Base-by-base conservation (phyloP, 1,140 invertebrate species). In the Chelonus insularis region DNA sequence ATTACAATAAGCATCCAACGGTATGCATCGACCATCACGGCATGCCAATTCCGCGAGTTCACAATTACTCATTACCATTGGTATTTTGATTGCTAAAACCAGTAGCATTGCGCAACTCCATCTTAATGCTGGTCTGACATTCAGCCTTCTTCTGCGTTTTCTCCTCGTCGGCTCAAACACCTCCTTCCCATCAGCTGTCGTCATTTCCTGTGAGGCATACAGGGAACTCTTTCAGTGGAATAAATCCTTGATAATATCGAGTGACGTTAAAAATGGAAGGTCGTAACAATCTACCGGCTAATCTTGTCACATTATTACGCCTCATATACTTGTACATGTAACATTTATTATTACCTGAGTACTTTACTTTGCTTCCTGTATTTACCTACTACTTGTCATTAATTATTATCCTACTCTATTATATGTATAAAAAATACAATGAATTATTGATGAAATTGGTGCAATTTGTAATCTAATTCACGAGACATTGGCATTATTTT, bases 1-100 rank as follows among this genome's bases (percentile, higher is more conserved):
- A 76, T 95, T 92, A 77, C 93, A 95, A 75, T 90, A 95, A 59
- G 87, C 85, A 77, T 94, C 91, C 48, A 91, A 84, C n/a, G 90
- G 87, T 63, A 95, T 86, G 78, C 93, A 95, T 63, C 85, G 86
- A 52, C 88, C 89, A 68, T 88, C 89, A 43, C 87, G 86, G 78
- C 92, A 95, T 16, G 88, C 84, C 79, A 91, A 90, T 80, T 95
- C 91, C 54, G 91, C 92, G 67, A 94, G 87, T 67, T 91, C 84
- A 78, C 90, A 88, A 56, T 86, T 68, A 63, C 72, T 70, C 36
- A 62, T 64, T 37, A 63, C 58, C 29, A 41, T 51, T 43, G 64
- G 61, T 36, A 39, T 52, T 34, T 60, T 62, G 39, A 8, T 36
- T 9, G 52, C 54, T 21, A 59, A n/a, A 16, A 65, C 36, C 18